phyloP scores from a whole-genome alignment of 2,797 vertebrate species.

The Typhlichthys eigenmanni region DNA sequence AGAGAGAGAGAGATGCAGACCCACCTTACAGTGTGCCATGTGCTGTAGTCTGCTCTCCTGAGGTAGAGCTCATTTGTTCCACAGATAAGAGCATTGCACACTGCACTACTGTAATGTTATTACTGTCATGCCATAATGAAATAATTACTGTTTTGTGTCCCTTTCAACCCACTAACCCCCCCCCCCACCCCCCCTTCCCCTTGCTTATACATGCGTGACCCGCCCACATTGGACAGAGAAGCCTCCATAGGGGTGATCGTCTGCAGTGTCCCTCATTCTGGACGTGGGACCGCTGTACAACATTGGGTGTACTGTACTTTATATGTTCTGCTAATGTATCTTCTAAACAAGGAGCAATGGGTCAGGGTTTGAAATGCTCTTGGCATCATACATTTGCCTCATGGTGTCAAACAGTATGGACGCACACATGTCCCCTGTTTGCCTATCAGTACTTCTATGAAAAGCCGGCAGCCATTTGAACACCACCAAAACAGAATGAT shows the following conservation, averaged over 20 bases:
- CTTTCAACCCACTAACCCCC: slow-evolving; percentile 60
- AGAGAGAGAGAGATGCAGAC: slow-evolving; percentile 81
- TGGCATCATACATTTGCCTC: slow-evolving; percentile 27
- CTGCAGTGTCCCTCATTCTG: slow-evolving; percentile 8
- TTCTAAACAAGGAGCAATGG: too few species aligned
- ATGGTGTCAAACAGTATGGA: slow-evolving; percentile 17
- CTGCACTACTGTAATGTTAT: slow-evolving; percentile 79
- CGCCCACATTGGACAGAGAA: slow-evolving; percentile 31
- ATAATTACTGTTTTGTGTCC: slow-evolving; percentile 82
- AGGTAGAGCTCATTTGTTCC: slow-evolving; percentile 84
- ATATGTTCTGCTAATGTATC: not conserved
- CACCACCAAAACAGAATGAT: slow-evolving; percentile 68
- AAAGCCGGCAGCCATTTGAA: slow-evolving; percentile 67
- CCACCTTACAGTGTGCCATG: slow-evolving; percentile 81
- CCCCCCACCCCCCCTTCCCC: slow-evolving; percentile 16
- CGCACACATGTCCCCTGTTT: not conserved
- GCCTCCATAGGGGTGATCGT: slow-evolving; percentile 33
- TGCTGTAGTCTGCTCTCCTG: slow-evolving; percentile 86
- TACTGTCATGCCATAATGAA: slow-evolving; percentile 82
- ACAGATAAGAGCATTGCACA: slow-evolving; percentile 79
- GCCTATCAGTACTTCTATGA: slow-evolving; percentile 31
- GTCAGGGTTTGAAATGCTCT: not conserved
- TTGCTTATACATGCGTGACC: slow-evolving; percentile 27
- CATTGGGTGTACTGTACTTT: not conserved
- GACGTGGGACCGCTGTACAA: slow-evolving; percentile 10